These are phyloP conservation scores for Florisuga fusca DNA, from an alignment of 2,797 vertebrate species.

Conservation along the genomic window DNA sequence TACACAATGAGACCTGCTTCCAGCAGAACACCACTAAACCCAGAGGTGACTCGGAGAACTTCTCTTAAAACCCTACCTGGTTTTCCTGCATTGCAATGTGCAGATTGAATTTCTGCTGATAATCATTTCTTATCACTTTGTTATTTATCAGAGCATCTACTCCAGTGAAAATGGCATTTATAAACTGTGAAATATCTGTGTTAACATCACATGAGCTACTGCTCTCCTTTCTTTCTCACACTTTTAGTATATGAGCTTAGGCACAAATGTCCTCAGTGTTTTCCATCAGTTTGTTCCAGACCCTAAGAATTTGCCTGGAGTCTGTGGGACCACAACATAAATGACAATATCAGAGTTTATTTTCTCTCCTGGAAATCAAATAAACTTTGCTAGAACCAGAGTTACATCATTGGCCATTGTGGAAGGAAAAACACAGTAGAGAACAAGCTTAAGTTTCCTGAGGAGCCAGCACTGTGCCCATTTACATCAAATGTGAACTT, in stretches of 20 bases:
- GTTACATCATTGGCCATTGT: conserved; percentile 45
- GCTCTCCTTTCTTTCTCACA: neutral
- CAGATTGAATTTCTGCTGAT: neutral
- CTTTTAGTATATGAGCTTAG: neutral
- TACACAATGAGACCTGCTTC: neutral
- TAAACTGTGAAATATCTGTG: neutral
- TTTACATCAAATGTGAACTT: neutral
- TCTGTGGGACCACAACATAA: neutral
- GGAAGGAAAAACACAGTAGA: conserved; percentile 21
- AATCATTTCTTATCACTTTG: neutral
- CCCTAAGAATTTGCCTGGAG: neutral
- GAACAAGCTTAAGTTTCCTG: conserved; percentile 18
- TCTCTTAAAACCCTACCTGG: fast-evolving
- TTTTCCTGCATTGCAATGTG: neutral
- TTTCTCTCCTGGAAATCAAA: conserved; percentile 55
- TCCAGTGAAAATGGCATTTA: neutral
- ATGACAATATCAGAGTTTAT: conserved; percentile 46
- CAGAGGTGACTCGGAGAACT: neutral
- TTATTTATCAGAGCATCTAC: neutral
- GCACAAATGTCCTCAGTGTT: neutral
- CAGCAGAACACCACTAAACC: neutral
- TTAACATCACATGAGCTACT: neutral
- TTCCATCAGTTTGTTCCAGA: conserved; percentile 2
- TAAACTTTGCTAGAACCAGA: conserved; percentile 52
- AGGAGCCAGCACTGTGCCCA: neutral